Evolutionary conservation across 2,888 invertebrate genomes (phyloP).

Genomic region (Aleiodes testaceus): DNA sequence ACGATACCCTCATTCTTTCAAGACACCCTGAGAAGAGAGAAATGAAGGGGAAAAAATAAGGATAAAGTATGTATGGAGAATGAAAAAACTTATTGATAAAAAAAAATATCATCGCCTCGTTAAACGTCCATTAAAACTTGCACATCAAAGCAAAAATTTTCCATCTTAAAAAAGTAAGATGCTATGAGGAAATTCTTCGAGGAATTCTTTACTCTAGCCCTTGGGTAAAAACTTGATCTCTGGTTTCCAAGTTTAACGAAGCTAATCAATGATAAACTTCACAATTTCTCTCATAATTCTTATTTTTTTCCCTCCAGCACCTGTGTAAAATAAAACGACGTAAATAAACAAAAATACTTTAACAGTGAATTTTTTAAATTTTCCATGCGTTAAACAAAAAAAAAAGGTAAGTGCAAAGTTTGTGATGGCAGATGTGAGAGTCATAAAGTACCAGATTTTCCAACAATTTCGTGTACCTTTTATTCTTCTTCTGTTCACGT

Average conservation of each 20-base stretch:
- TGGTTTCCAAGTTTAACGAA: slow-evolving; percentile 5
- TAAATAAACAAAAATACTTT: slow-evolving; percentile 13
- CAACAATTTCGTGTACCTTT: slow-evolving; percentile 37
- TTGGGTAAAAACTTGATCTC: slow-evolving; percentile 4
- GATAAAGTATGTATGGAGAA: slow-evolving; percentile 9
- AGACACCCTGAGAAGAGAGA: slow-evolving; percentile 1
- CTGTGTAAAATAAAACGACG: slow-evolving; percentile 18
- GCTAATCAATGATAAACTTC: slow-evolving; percentile 27
- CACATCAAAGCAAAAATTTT: slow-evolving; percentile 26
- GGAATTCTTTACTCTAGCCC: slow-evolving; percentile 8
- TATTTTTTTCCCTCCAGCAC: not conserved
- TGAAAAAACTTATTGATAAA: slow-evolving; percentile 3
- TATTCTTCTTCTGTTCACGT: not conserved
- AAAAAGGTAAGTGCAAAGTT: slow-evolving; percentile 29
- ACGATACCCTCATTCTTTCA: slow-evolving; percentile 30
- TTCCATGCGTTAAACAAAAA: slow-evolving; percentile 11
- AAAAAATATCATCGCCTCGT: slow-evolving; percentile 12
- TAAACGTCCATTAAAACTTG: slow-evolving; percentile 29
- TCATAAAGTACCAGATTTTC: slow-evolving; percentile 49
- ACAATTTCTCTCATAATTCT: not conserved
- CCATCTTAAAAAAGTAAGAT: not conserved
- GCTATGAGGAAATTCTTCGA: slow-evolving; percentile 5
- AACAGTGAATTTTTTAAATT: not conserved
- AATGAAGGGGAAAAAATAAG: not conserved
- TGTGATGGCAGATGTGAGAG: slow-evolving; percentile 47